These are phyloP conservation scores for Steinernema feltiae DNA, from an alignment of 1,140 invertebrate genomes.

Conservation along the genomic window DNA sequence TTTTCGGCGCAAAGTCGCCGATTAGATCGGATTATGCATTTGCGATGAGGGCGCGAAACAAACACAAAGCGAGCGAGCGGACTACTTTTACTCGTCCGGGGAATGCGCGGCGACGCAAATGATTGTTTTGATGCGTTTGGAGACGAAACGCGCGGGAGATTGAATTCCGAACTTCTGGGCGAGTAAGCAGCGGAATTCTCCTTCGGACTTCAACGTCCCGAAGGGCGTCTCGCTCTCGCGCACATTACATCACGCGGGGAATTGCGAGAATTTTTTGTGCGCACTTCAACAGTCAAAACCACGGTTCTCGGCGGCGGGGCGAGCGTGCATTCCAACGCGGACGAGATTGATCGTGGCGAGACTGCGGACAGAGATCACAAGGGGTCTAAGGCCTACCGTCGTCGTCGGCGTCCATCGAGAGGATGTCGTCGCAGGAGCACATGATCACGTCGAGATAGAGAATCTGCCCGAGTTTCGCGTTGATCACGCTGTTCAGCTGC, in stretches of 20 bases:
- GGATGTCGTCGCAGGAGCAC: background rate
- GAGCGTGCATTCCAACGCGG: no score
- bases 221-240: slow-evolving; percentile 1
- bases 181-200: background rate
- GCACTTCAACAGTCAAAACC: no score
- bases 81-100: no score
- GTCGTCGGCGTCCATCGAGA: slow-evolving; percentile 7
- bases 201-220: background rate
- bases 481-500: background rate
- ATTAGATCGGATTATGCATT: background rate
- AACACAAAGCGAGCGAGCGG: no score
- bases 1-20: background rate
- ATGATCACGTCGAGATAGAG: background rate
- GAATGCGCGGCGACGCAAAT: no score
- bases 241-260: background rate
- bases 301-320: no score
- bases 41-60: background rate
- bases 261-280: background rate
- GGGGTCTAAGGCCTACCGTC: background rate
- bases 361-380: background rate
- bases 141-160: background rate
- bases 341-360: no score
- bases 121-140: background rate
- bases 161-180: background rate
- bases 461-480: background rate